A percentile compares a stretch with the other conserved stretches of the same genome.
Evolutionary conservation across 2,888 invertebrate genomes (phyloP).

Genomic region (Andrena dorsata): DNA sequence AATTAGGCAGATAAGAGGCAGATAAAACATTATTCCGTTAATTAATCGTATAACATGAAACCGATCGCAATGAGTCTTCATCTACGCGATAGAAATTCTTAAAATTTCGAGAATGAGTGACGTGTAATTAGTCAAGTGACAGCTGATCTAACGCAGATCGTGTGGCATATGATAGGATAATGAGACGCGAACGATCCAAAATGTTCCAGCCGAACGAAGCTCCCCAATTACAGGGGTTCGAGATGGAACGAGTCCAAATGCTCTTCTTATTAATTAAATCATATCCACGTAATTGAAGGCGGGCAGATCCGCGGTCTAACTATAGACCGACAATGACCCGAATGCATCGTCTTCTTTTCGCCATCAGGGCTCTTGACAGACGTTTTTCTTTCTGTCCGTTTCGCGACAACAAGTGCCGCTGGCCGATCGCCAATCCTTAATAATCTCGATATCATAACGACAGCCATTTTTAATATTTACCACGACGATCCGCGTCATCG

Average conservation of each 20-base stretch:
- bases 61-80: too few species aligned
- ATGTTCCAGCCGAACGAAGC: neutral
- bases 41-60: too few species aligned
- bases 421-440: conserved; percentile 56
- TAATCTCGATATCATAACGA: conserved; percentile 32
- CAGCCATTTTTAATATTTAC: conserved; percentile 7
- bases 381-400: conserved; percentile 40
- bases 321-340: conserved; percentile 84
- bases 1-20: too few species aligned
- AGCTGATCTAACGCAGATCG: neutral
- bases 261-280: conserved; percentile 26
- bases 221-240: conserved; percentile 6
- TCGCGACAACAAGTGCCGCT: conserved; percentile 50
- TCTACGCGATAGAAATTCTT: too few species aligned
- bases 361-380: neutral
- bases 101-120: neutral
- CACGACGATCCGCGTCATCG: neutral
- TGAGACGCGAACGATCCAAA: neutral
- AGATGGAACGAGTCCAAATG: conserved; percentile 26
- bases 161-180: neutral
- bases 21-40: too few species aligned
- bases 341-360: conserved; percentile 70
- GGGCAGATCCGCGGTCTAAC: conserved; percentile 67
- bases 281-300: conserved; percentile 19
- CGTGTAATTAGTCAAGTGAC: neutral